Percentiles rank a stretch among this genome's conserved stretches.
Conservation (phyloP, 2,113 vertebrate species). For the Cacatua alba region DNA sequence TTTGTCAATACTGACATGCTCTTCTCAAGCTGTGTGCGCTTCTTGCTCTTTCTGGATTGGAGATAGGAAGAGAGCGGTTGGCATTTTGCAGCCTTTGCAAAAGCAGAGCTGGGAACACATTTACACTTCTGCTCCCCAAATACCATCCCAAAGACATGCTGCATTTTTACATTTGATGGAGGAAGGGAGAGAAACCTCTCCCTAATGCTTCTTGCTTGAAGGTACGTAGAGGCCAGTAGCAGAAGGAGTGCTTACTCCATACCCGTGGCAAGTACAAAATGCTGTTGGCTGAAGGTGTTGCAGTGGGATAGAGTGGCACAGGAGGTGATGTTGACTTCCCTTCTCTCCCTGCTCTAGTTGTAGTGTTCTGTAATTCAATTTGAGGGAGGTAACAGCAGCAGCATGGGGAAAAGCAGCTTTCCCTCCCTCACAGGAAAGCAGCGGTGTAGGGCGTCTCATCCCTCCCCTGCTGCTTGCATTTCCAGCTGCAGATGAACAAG, state of each 20-base stretch:
- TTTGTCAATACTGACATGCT: not conserved
- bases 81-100: not conserved
- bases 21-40: not conserved
- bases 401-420: not conserved
- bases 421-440: conserved; percentile 3
- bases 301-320: not conserved
- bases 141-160: not conserved
- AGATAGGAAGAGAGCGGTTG: not conserved
- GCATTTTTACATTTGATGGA: not conserved
- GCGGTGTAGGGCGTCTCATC: not conserved
- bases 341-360: not conserved
- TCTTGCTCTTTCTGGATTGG: rapidly evolving
- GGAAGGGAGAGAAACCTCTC: not conserved
- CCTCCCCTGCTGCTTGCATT: not conserved
- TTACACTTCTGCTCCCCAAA: not conserved
- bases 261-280: not conserved
- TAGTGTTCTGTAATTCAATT: not conserved
- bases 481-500: not conserved
- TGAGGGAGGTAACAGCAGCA: not conserved
- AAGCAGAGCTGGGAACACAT: not conserved
- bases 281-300: not conserved
- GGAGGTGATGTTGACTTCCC: not conserved
- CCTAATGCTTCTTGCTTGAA: not conserved
- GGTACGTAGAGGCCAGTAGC: not conserved
- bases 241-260: rapidly evolving